phyloP scores from a whole-genome alignment of 1,140 invertebrate species.

The Psilanteris sp. region DNA sequence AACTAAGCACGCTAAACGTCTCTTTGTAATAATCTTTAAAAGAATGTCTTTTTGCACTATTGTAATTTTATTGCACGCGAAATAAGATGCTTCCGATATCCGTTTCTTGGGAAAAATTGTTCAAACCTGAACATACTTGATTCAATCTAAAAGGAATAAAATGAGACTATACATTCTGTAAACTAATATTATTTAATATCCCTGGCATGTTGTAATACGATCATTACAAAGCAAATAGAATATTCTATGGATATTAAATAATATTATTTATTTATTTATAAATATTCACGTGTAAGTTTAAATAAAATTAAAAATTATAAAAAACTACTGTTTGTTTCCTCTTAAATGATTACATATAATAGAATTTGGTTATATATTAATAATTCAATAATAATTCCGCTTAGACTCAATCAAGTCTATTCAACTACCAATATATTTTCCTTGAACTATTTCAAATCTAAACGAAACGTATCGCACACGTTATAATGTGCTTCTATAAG shows the following conservation, averaged over 20 bases:
- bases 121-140: background rate
- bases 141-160: background rate
- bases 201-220: too few species aligned
- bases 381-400: background rate
- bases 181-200: too few species aligned
- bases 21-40: slow-evolving; percentile 16
- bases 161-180: too few species aligned
- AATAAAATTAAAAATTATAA: too few species aligned
- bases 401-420: slow-evolving; percentile 1
- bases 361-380: too few species aligned
- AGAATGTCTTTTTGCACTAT: slow-evolving; percentile 25
- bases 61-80: slow-evolving; percentile 34
- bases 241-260: too few species aligned
- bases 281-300: too few species aligned
- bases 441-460: slow-evolving; percentile 12
- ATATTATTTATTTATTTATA: too few species aligned
- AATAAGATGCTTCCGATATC: slow-evolving; percentile 28
- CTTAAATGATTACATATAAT: too few species aligned
- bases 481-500: too few species aligned
- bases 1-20: slow-evolving; percentile 18
- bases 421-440: background rate
- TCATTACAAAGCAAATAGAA: too few species aligned
- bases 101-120: slow-evolving; percentile 1
- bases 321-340: too few species aligned
- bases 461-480: slow-evolving; percentile 31